Conservation (phyloP, 2,797 vertebrate genomes). For the Lateolabrax maculatus region DNA sequence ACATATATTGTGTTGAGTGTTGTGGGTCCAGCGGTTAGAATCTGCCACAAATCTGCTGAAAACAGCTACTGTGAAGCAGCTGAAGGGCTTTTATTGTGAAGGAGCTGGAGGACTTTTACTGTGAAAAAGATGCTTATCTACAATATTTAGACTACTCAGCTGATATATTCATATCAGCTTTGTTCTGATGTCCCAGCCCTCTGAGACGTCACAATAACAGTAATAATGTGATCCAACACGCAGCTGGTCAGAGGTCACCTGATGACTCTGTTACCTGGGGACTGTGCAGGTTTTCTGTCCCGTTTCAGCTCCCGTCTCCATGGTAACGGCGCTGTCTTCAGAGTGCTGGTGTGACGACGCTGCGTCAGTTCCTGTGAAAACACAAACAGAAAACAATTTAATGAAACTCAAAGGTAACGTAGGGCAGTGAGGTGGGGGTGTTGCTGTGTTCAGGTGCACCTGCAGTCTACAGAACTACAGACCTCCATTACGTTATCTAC, state of each 20-base stretch:
- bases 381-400: not conserved
- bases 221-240: no score
- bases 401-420: not conserved
- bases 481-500: no score
- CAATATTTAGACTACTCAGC: no score
- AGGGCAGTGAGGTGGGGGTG: no score
- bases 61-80: no score
- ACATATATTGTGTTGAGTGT: not conserved
- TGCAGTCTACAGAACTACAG: no score
- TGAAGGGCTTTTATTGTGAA: no score
- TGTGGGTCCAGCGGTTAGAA: not conserved
- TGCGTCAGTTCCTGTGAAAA: conserved; percentile 36
- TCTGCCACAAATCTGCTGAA: no score
- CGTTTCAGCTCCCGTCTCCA: conserved; percentile 18
- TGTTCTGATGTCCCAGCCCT: conserved; percentile 14
- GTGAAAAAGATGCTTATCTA: not conserved
- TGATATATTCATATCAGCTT: not conserved
- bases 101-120: no score
- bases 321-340: conserved; percentile 11
- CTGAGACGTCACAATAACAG: no score
- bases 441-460: no score
- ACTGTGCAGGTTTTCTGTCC: not conserved
- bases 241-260: not conserved
- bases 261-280: conserved; percentile 52
- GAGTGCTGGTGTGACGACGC: not conserved